Evolutionary conservation across 2,113 vertebrate genomes (phyloP).

Genomic region (Mus spicilegus): DNA sequence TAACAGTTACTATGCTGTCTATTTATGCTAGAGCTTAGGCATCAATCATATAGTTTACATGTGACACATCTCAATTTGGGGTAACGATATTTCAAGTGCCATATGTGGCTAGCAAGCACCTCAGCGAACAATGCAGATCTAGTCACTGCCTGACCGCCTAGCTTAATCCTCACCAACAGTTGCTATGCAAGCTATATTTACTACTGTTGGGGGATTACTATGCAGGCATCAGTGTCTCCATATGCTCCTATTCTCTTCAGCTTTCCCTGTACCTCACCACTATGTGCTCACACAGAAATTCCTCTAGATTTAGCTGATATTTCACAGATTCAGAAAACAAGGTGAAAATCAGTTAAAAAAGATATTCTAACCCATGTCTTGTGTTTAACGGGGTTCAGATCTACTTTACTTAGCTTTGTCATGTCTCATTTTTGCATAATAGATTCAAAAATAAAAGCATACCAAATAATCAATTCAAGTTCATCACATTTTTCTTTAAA

Average conservation of each 20-base stretch:
- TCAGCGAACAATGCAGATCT: not conserved
- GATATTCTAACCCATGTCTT: not conserved
- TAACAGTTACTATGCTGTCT: not conserved
- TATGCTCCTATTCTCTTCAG: not conserved
- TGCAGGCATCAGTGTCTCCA: not conserved
- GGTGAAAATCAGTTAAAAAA: conserved; percentile 10
- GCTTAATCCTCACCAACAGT: not conserved
- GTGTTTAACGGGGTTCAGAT: not conserved
- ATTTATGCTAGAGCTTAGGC: not conserved
- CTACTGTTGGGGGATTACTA: not conserved
- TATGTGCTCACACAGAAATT: not conserved
- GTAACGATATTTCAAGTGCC: not conserved
- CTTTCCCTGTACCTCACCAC: not conserved
- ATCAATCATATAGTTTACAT: not conserved
- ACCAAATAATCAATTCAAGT: not conserved
- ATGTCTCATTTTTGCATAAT: not conserved
- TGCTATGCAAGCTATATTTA: not conserved
- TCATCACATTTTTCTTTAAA: conserved; percentile 11
- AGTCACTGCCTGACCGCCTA: not conserved
- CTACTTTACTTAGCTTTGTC: not conserved
- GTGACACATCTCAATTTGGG: not conserved
- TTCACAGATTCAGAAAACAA: conserved; percentile 30
- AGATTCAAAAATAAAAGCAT: not conserved
- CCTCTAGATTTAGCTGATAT: not conserved
- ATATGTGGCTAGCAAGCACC: not conserved